phyloP scores from a whole-genome alignment of 2,113 vertebrate genomes.

The Ceuthmochares aereus region DNA sequence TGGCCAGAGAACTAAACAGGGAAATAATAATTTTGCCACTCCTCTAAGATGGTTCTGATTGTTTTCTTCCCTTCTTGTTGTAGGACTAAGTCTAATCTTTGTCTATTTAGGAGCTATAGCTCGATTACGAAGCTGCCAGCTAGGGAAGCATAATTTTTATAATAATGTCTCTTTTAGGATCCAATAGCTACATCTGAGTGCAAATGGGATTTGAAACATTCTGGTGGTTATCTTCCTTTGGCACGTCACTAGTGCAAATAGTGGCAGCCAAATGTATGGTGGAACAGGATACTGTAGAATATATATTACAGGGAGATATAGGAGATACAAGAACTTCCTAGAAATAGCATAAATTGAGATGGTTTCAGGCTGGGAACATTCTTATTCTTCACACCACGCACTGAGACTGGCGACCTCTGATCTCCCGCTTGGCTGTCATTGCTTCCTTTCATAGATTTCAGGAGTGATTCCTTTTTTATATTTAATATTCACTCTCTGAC shows the following conservation, averaged over 20 bases:
- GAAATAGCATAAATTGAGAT: background rate
- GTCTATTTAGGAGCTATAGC: background rate
- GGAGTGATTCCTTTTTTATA: background rate
- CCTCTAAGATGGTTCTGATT: background rate
- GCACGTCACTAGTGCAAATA: background rate
- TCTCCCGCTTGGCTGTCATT: background rate
- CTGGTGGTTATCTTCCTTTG: background rate
- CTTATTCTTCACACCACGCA: background rate
- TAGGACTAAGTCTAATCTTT: background rate
- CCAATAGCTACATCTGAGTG: background rate
- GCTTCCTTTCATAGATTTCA: background rate
- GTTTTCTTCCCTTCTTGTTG: background rate
- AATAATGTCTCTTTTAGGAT: background rate
- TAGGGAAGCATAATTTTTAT: background rate
- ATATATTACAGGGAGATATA: background rate
- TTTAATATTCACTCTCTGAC: slow-evolving; percentile 44
- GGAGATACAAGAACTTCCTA: background rate
- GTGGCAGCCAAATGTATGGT: background rate
- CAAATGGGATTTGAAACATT: background rate
- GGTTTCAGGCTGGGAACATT: background rate
- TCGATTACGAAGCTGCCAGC: background rate
- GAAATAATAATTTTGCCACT: background rate
- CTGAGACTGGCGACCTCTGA: background rate
- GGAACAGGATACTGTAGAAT: background rate
- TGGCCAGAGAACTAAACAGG: background rate